These are phyloP conservation scores for Bubo blakistoni DNA, from an alignment of 2,113 vertebrate genomes.

Conservation along the genomic window DNA sequence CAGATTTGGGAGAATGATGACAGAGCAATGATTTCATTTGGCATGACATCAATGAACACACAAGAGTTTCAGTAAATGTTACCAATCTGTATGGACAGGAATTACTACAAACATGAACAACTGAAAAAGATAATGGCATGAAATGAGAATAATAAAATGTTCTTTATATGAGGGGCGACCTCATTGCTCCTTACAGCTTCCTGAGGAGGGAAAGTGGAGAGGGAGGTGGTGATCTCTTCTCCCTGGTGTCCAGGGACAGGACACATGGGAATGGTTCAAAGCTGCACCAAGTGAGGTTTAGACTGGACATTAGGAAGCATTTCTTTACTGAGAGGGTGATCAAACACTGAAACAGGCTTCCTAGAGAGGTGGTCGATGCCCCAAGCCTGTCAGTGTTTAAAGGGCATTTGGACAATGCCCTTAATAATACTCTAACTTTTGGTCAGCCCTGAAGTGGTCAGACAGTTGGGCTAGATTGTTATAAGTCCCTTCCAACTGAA, in stretches of 20 bases:
- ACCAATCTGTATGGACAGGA: background rate
- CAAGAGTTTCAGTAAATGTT: background rate
- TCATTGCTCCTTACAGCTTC: background rate
- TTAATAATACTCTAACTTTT: background rate
- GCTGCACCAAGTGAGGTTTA: fast-evolving
- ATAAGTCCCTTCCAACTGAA: background rate
- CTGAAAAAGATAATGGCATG: background rate
- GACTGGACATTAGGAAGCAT: background rate
- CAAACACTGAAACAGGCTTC: background rate
- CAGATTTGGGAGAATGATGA: slow-evolving; percentile 20
- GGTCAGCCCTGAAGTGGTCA: background rate
- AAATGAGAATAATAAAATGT: background rate
- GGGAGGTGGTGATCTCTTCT: background rate
- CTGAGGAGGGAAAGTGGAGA: background rate
- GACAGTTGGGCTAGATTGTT: background rate
- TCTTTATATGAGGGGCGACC: background rate
- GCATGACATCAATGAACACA: slow-evolving; percentile 5
- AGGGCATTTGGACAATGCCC: background rate
- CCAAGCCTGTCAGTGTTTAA: background rate
- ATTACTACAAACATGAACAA: background rate
- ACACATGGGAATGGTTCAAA: background rate
- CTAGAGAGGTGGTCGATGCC: background rate
- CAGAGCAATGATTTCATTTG: slow-evolving; percentile 38
- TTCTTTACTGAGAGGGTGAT: background rate
- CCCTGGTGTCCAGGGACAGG: background rate